Percentiles rank a stretch among this genome's conserved stretches.
Conservation (phyloP, 1,140 invertebrate species). For the Steinernema feltiae region DNA sequence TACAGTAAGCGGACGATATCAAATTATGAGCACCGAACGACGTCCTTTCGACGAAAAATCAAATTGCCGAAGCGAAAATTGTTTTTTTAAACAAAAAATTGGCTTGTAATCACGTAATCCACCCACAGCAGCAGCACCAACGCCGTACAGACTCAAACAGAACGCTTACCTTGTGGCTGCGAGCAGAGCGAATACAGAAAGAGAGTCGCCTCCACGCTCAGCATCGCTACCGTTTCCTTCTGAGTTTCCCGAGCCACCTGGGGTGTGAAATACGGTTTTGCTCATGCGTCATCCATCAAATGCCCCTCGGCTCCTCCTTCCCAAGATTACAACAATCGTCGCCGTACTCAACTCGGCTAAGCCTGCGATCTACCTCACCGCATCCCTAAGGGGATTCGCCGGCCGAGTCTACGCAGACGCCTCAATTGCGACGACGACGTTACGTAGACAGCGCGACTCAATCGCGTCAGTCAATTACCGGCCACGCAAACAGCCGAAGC, state of each 20-base stretch:
- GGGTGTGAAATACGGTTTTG: not conserved
- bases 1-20: not conserved
- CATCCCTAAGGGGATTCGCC: no score
- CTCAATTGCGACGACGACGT: no score
- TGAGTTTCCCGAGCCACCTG: not conserved
- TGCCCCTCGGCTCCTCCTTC: not conserved
- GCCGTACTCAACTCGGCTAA: no score
- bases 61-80: no score
- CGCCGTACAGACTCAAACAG: not conserved
- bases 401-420: no score
- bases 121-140: not conserved
- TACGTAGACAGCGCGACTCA: no score
- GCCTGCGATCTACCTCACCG: no score
- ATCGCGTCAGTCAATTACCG: no score
- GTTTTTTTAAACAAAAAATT: no score
- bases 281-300: constrained; percentile 8
- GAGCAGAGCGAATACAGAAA: not conserved
- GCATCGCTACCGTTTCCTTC: not conserved
- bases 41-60: not conserved
- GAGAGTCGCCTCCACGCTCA: not conserved
- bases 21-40: not conserved
- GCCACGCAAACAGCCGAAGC: no score
- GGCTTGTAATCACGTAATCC: no score
- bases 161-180: not conserved
- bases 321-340: constrained; percentile 4